phyloP scores from a whole-genome alignment of 1,140 invertebrate species.

The Drosophila sp. region DNA sequence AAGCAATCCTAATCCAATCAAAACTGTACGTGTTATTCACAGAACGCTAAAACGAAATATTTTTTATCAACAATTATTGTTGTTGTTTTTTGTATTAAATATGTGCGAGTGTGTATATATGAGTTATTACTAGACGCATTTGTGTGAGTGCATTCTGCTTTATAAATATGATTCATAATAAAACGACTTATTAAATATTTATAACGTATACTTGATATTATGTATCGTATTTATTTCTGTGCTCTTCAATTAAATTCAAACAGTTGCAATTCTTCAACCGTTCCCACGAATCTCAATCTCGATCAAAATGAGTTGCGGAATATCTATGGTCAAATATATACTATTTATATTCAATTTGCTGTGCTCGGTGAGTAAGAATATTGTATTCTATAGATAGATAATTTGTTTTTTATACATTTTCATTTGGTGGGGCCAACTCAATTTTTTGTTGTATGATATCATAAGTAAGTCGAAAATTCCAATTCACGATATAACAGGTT shows the following conservation, averaged over 20 bases:
- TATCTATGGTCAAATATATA: constrained; percentile 92
- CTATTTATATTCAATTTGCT: constrained; percentile 93
- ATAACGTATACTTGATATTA: constrained; percentile 53
- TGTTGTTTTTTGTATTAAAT: constrained; percentile 38
- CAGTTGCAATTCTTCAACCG: constrained; percentile 56
- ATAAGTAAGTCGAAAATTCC: constrained; percentile 35
- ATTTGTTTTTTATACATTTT: background rate
- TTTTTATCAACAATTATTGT: constrained; percentile 49
- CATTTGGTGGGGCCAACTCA: background rate
- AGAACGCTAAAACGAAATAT: constrained; percentile 24
- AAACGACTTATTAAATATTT: constrained; percentile 53
- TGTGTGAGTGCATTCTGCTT: constrained; percentile 34
- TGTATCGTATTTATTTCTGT: constrained; percentile 37
- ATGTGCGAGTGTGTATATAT: constrained; percentile 35
- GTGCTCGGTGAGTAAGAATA: constrained; percentile 90
- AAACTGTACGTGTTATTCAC: constrained; percentile 51
- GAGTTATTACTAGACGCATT: constrained; percentile 24
- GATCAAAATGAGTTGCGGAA: constrained; percentile 88
- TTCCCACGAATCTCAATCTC: constrained; percentile 50
- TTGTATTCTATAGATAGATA: background rate
- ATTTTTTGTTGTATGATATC: constrained; percentile 57
- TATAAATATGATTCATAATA: constrained; percentile 40
- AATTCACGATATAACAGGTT: constrained; percentile 31
- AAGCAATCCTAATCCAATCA: constrained; percentile 46
- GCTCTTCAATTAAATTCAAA: constrained; percentile 26